Evolutionary conservation across 2,888 invertebrate species (phyloP).

Genomic region (Caenorhabditis sp.): DNA sequence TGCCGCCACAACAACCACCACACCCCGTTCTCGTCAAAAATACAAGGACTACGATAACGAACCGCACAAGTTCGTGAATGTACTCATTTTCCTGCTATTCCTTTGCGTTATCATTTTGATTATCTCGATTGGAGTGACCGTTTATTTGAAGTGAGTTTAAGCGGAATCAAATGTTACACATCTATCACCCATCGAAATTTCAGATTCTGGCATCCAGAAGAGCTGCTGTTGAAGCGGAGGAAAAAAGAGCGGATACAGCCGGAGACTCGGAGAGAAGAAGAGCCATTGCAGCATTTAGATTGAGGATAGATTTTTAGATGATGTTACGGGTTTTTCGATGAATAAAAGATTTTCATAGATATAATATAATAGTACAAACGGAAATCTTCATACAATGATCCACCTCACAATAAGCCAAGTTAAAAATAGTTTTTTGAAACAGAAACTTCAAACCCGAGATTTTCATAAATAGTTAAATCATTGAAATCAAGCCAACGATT

Average conservation of each 20-base stretch:
- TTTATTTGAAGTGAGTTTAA: constrained; percentile 67
- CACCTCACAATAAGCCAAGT: background rate
- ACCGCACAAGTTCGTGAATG: constrained; percentile 68
- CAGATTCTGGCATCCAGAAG: constrained; percentile 63
- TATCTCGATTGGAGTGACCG: constrained; percentile 68
- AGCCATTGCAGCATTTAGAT: constrained; percentile 53
- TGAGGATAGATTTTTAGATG: constrained; percentile 3
- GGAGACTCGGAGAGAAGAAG: constrained; percentile 47
- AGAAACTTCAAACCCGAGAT: constrained; percentile 14
- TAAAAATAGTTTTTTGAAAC: constrained; percentile 10
- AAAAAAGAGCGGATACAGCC: constrained; percentile 47
- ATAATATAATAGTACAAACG: background rate
- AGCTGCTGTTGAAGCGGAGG: constrained; percentile 47
- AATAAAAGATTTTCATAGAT: constrained; percentile 24
- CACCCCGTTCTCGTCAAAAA: constrained; percentile 43
- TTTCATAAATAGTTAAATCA: constrained; percentile 2
- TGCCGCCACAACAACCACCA: constrained; percentile 11
- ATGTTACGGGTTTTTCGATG: constrained; percentile 11
- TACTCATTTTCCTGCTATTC: constrained; percentile 70
- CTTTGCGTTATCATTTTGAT: constrained; percentile 67
- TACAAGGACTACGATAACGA: constrained; percentile 60
- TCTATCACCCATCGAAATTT: constrained; percentile 5
- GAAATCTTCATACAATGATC: background rate
- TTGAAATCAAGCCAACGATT: constrained; percentile 58
- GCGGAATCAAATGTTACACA: background rate